These are phyloP conservation scores for Arvicanthis niloticus DNA, from an alignment of 2,113 vertebrate species.

Conservation along the genomic window DNA sequence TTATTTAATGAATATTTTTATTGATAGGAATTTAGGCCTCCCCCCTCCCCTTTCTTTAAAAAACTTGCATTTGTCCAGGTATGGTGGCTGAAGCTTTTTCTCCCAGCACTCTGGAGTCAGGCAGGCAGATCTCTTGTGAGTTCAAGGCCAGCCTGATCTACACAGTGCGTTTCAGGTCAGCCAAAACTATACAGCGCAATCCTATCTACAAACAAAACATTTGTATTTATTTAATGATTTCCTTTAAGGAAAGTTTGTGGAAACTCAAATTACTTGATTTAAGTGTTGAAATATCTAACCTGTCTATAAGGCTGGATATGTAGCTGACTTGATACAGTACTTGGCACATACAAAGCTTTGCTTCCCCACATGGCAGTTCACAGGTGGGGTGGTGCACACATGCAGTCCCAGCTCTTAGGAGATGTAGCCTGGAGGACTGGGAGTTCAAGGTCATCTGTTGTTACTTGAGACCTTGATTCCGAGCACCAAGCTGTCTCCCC, in stretches of 20 bases:
- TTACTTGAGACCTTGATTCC: background rate
- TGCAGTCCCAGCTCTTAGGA: background rate
- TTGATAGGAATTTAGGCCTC: background rate
- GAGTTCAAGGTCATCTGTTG: background rate
- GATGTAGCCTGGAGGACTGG: background rate
- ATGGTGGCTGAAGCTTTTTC: background rate
- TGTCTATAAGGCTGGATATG: background rate
- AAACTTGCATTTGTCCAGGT: background rate
- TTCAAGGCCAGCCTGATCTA: background rate
- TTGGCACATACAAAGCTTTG: background rate
- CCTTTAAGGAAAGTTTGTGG: constrained; percentile 25
- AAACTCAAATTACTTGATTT: constrained; percentile 31
- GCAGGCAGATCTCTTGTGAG: background rate
- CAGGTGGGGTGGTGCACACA: fast-evolving
- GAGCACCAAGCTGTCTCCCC: background rate
- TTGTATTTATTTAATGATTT: constrained; percentile 18
- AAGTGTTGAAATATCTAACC: constrained; percentile 18
- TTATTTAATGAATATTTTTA: constrained; percentile 35
- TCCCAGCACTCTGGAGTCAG: background rate
- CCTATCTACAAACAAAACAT: background rate
- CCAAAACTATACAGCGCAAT: background rate
- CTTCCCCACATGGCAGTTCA: background rate
- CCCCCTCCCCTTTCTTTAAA: background rate
- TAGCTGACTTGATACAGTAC: background rate
- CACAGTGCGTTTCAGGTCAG: background rate